Conservation (phyloP, 2,113 vertebrate species). For the Indri indri region DNA sequence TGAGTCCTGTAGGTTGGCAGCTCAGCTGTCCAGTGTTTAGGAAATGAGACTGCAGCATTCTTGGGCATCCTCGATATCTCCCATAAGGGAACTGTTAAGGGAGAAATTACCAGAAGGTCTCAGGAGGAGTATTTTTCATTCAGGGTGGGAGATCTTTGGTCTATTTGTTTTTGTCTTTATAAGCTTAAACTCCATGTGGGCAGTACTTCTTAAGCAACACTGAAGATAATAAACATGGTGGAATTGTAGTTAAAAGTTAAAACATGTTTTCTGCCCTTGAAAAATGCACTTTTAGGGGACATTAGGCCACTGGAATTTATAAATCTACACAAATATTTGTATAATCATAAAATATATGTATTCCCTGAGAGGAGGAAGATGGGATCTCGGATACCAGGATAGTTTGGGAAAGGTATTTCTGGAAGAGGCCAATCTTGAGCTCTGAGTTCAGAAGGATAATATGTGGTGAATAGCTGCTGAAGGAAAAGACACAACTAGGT, state of each 20-base stretch:
- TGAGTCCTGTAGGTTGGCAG: not conserved
- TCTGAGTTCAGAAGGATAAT: slow-evolving; percentile 1
- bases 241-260: slow-evolving; percentile 39
- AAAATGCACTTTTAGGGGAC: slow-evolving; percentile 2
- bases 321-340: not conserved
- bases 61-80: not conserved
- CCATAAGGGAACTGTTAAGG: not conserved
- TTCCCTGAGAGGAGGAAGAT: not conserved
- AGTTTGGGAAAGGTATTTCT: not conserved
- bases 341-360: not conserved
- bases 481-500: not conserved
- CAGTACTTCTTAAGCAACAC: slow-evolving; percentile 25
- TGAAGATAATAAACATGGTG: slow-evolving; percentile 25
- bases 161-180: slow-evolving; percentile 53
- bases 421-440: slow-evolving; percentile 21
- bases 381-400: not conserved
- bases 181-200: slow-evolving; percentile 27
- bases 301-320: not conserved
- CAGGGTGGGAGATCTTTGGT: not conserved
- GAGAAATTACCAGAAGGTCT: not conserved
- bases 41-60: not conserved
- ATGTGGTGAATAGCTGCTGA: not conserved
- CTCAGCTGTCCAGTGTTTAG: not conserved
- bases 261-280: slow-evolving; percentile 37
- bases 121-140: not conserved